Evolutionary conservation across 2,797 vertebrate species (phyloP).

Genomic region (Enteromius viviparus): DNA sequence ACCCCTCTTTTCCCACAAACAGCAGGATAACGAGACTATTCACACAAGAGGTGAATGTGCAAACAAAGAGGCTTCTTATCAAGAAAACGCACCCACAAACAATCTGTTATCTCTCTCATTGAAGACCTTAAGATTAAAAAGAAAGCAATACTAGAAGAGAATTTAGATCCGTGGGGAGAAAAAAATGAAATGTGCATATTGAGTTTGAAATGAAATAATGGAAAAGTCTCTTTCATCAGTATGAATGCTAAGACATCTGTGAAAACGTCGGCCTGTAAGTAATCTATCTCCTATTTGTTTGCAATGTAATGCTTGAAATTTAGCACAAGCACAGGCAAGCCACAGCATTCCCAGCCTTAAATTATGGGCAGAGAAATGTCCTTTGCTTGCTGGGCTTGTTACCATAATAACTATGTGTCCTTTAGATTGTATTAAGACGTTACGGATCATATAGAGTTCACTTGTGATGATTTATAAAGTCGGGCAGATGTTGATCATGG

Average conservation of each 20-base stretch:
- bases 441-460: constrained; percentile 25
- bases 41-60: constrained; percentile 31
- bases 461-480: constrained; percentile 1
- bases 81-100: constrained; percentile 69
- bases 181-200: not conserved
- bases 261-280: constrained; percentile 32
- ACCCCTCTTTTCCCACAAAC: constrained; percentile 30
- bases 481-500: constrained; percentile 18
- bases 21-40: constrained; percentile 28
- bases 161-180: not conserved
- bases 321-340: constrained; percentile 66
- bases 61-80: constrained; percentile 73
- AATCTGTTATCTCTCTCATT: constrained; percentile 17
- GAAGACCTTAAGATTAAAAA: constrained; percentile 8
- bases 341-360: constrained; percentile 70
- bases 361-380: constrained; percentile 69
- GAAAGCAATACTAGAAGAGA: constrained; percentile 5
- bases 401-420: constrained; percentile 15
- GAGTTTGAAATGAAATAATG: not conserved
- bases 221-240: constrained; percentile 11
- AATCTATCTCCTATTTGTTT: constrained; percentile 52
- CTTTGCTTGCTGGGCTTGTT: constrained; percentile 60
- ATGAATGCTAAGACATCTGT: constrained; percentile 44
- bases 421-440: constrained; percentile 17
- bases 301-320: constrained; percentile 63